Evolutionary conservation across 1,140 invertebrate genomes (phyloP).

Genomic region (Leptonema lineaticorne): DNA sequence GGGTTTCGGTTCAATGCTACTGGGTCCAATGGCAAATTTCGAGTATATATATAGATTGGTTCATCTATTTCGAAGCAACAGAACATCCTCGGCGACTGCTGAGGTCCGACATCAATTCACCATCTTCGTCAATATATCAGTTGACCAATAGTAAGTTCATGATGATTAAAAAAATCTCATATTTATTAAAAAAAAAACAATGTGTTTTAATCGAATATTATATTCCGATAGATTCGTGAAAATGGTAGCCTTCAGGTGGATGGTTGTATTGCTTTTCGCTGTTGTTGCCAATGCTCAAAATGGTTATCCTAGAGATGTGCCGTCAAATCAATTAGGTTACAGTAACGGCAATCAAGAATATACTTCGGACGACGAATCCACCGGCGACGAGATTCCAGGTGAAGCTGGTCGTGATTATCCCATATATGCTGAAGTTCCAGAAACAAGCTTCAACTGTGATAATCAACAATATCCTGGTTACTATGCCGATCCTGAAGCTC

Average conservation of each 20-base stretch:
- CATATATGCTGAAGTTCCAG: conserved; percentile 58
- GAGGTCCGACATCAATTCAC: background rate
- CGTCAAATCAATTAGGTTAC: conserved; percentile 34
- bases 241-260: conserved; percentile 5
- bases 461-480: conserved; percentile 55
- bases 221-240: background rate
- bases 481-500: conserved; percentile 55
- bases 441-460: conserved; percentile 60
- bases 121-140: background rate
- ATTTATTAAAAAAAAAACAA: background rate
- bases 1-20: conserved; percentile 18
- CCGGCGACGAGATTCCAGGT: conserved; percentile 33
- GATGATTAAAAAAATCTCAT: background rate
- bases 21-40: conserved; percentile 13
- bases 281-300: conserved; percentile 32
- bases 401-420: conserved; percentile 61
- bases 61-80: conserved; percentile 1
- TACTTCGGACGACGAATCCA: conserved; percentile 10
- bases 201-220: background rate
- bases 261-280: conserved; percentile 24
- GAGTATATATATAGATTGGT: conserved; percentile 22
- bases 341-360: conserved; percentile 2
- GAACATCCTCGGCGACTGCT: conserved; percentile 2
- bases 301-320: conserved; percentile 41
- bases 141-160: background rate